These are phyloP conservation scores for Adineta ricciae DNA, from an alignment of 2,888 invertebrate species.

Conservation along the genomic window DNA sequence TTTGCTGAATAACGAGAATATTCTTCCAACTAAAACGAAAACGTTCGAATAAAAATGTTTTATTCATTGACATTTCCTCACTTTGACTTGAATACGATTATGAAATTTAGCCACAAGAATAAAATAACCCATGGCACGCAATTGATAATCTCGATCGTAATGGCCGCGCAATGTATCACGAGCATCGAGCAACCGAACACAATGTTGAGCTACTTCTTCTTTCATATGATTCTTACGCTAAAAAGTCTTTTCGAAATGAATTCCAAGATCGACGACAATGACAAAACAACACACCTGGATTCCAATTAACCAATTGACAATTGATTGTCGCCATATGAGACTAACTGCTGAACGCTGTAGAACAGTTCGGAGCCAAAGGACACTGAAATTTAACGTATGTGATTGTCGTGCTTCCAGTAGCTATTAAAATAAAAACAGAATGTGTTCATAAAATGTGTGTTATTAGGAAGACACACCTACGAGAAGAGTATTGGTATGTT, in stretches of 20 bases:
- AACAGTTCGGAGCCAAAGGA: background rate
- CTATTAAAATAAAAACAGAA: background rate
- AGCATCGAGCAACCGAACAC: background rate
- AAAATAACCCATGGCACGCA: conserved; percentile 16
- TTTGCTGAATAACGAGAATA: conserved; percentile 13
- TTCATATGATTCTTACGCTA: conserved; percentile 23
- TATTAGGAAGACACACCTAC: background rate
- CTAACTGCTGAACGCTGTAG: background rate
- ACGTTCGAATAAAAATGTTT: too few species aligned
- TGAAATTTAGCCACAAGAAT: background rate
- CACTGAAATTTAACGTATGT: background rate
- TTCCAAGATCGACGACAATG: background rate
- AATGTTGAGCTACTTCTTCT: conserved; percentile 21
- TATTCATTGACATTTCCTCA: too few species aligned
- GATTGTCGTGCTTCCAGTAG: background rate
- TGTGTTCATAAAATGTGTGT: background rate
- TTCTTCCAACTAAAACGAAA: background rate
- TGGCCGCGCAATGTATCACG: background rate
- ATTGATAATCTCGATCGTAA: conserved; percentile 22
- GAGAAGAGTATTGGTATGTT: conserved; percentile 9
- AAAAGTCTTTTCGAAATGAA: background rate
- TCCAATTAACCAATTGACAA: conserved; percentile 22
- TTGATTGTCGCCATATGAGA: background rate
- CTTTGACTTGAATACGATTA: conserved; percentile 14
- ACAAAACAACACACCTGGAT: background rate